A percentile compares a stretch with the other conserved stretches of the same genome.
Evolutionary conservation across 2,113 vertebrate genomes (phyloP).

Genomic region (Megaptera novaeangliae): DNA sequence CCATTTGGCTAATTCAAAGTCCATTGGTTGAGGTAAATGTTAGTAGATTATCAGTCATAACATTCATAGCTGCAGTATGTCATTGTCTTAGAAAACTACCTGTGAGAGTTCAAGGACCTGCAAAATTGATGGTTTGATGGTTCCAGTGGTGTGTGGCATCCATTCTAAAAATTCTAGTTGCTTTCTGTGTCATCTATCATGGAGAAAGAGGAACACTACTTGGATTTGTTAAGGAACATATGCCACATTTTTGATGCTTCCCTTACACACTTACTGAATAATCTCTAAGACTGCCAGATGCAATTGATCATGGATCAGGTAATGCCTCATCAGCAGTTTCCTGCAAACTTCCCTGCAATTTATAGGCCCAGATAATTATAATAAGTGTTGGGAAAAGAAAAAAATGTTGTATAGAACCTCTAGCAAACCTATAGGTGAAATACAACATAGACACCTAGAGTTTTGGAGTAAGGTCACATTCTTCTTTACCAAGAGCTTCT

Average conservation of each 20-base stretch:
- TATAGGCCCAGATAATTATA: neutral
- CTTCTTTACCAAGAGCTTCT: neutral
- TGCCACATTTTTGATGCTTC: neutral
- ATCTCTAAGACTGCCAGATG: neutral
- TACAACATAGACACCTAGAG: rapidly evolving
- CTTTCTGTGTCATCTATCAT: neutral
- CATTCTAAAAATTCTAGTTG: neutral
- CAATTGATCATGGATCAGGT: neutral
- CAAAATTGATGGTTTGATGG: neutral
- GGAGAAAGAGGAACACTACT: neutral
- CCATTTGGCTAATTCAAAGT: neutral
- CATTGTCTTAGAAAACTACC: neutral
- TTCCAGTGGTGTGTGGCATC: neutral
- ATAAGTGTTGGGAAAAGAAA: neutral
- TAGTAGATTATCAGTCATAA: neutral
- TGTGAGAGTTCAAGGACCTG: neutral
- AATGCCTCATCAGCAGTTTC: neutral
- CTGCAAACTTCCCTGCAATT: neutral
- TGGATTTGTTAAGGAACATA: neutral
- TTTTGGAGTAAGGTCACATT: neutral
- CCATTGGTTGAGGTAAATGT: neutral
- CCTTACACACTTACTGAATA: neutral
- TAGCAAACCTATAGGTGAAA: neutral
- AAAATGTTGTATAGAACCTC: neutral
- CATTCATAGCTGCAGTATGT: neutral